Base-by-base conservation (phyloP, 37 sponge, comb jelly and placozoan species). In the Dysidea cf. avara region DNA sequence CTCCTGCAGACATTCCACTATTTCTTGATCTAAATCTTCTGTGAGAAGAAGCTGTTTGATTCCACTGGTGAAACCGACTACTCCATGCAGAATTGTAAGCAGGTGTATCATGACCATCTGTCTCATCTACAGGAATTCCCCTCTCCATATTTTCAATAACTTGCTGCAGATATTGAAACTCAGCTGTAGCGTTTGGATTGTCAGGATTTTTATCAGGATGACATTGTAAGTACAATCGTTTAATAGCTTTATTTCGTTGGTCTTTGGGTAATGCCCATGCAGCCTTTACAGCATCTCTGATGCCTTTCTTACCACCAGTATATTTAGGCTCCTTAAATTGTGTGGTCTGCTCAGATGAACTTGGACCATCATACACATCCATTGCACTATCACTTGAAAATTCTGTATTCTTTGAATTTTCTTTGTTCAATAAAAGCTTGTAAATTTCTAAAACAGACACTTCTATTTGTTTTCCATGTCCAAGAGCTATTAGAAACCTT, bases 341-440 rank as follows among this genome's bases (percentile, higher is more conserved):
- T 1, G 52, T 29, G 38, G 28, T 6, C 13, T 12, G 30, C 24
- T 46, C 26, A 2, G 21, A 21, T 7, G 34, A 30, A 50, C 13
- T 50, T 18, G 16, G 13, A 50, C 17, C 52, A 18, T 17, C 17
- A n/a, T n/a, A n/a, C n/a, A n/a, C n/a, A n/a, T n/a, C n/a, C n/a
- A n/a, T n/a, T n/a, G n/a, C n/a, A n/a, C n/a, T n/a, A n/a, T n/a
- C n/a, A n/a, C n/a, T n/a, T n/a, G n/a, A n/a, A n/a, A n/a, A n/a
- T n/a, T n/a, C n/a, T n/a, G n/a, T n/a, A n/a, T n/a, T n/a, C n/a
- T n/a, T n/a, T n/a, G n/a, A n/a, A n/a, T n/a, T n/a, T n/a, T n/a
- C n/a, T n/a, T n/a, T n/a, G n/a, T n/a, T n/a, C n/a, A n/a, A n/a
- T 16, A 86, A 31, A 30, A 86, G 74, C 36, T 86, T 86, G 63